Conservation (phyloP, 2,113 vertebrate species). For the Clarias magur region DNA sequence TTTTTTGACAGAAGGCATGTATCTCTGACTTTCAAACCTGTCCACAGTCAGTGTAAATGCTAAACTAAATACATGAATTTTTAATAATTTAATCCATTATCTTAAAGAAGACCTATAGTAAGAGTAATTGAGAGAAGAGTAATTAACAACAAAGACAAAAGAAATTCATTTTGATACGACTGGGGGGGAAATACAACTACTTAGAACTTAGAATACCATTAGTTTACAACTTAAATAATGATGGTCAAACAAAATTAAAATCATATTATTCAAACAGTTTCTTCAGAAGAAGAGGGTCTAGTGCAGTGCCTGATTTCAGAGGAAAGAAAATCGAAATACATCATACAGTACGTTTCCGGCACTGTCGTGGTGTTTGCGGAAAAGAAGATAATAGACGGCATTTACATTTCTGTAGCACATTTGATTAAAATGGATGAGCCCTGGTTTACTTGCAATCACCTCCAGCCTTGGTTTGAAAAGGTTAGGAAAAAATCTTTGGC, state of each 20-base stretch:
- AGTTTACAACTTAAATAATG: neutral
- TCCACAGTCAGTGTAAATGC: neutral
- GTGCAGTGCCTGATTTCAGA: neutral
- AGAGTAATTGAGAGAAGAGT: too few relatives aligned
- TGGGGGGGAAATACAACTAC: neutral
- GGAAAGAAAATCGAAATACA: neutral
- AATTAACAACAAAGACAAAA: neutral
- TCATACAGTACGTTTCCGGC: neutral
- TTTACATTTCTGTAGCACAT: neutral
- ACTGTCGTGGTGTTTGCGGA: neutral
- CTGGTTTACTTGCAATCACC: neutral
- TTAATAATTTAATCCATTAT: neutral
- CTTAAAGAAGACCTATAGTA: neutral
- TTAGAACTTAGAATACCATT: neutral
- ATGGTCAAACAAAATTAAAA: neutral
- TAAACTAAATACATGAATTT: neutral
- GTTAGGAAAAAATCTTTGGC: neutral
- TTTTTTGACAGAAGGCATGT: neutral
- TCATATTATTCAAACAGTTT: neutral
- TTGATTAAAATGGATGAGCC: constrained; percentile 28
- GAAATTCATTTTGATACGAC: neutral
- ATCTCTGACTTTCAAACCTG: neutral
- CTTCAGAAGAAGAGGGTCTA: neutral
- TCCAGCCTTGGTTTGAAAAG: neutral
- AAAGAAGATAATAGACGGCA: neutral